These are phyloP conservation scores for Caretta caretta DNA, from an alignment of 2,113 vertebrate genomes.

Conservation along the genomic window DNA sequence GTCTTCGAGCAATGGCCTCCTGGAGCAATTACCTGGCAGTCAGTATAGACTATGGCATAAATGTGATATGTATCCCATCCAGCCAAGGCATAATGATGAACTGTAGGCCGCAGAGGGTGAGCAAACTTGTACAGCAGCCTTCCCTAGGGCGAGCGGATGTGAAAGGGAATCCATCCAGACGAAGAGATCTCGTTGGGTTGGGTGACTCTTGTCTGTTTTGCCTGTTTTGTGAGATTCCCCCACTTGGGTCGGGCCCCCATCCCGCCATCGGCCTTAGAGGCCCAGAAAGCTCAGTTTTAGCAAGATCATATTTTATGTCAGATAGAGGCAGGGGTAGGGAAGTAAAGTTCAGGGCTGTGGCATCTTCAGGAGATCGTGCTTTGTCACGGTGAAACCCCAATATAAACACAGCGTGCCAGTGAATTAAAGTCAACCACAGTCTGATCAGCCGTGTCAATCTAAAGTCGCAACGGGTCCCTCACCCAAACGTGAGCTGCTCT, in stretches of 20 bases:
- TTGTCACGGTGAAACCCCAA: background rate
- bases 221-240: background rate
- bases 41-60: background rate
- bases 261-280: too few species aligned
- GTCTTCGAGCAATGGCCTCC: background rate
- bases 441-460: background rate
- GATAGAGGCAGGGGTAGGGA: background rate
- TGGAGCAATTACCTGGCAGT: background rate
- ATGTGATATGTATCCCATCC: background rate
- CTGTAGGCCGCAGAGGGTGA: background rate
- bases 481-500: background rate
- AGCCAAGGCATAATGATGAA: background rate
- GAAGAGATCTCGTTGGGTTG: background rate
- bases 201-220: background rate
- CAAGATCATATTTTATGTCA: background rate
- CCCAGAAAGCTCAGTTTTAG: background rate
- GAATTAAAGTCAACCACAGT: background rate
- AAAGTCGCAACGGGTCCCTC: background rate
- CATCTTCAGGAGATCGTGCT: background rate
- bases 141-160: rapidly evolving
- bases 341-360: background rate
- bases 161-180: background rate
- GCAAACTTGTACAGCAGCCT: background rate
- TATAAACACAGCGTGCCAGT: background rate
- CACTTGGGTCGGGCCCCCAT: background rate